Conservation (phyloP, 2,888 invertebrate species). For the Pollenia angustigena region DNA sequence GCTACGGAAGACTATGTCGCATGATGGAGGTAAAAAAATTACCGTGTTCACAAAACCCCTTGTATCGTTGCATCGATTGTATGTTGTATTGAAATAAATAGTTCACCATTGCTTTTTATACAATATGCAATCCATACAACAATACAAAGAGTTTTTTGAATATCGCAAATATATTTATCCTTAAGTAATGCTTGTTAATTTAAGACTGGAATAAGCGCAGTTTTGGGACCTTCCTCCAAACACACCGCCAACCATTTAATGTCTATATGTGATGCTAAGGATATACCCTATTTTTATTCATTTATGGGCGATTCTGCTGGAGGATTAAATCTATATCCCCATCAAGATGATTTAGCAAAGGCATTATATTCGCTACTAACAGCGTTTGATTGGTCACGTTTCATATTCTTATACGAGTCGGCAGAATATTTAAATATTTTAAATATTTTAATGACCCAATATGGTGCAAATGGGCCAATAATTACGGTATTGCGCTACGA, state of each 20-base stretch:
- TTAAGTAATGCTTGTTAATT: neutral
- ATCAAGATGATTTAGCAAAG: conserved; percentile 87
- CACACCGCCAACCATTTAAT: conserved; percentile 90
- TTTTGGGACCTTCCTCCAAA: conserved; percentile 92
- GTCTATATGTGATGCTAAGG: conserved; percentile 92
- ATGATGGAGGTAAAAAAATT: conserved; percentile 85
- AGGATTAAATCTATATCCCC: conserved; percentile 89
- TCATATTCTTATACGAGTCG: conserved; percentile 88
- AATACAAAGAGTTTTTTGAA: no score
- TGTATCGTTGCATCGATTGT: no score
- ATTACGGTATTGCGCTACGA: conserved; percentile 88
- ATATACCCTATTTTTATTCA: conserved; percentile 93
- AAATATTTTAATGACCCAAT: conserved; percentile 89
- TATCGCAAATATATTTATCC: no score
- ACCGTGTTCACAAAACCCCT: neutral
- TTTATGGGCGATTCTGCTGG: conserved; percentile 88
- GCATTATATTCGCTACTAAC: conserved; percentile 89
- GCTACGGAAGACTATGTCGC: conserved; percentile 85
- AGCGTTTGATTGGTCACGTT: conserved; percentile 91
- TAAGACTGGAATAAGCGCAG: conserved; percentile 89
- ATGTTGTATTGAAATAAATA: no score
- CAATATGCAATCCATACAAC: no score
- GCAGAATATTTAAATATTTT: conserved; percentile 88
- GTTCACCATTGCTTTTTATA: no score
- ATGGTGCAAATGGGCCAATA: conserved; percentile 85